A percentile compares a stretch with the other conserved stretches of the same genome.
phyloP scores from a whole-genome alignment of 92 coral and sea anemone species.

The Umimayanthus kanabou region DNA sequence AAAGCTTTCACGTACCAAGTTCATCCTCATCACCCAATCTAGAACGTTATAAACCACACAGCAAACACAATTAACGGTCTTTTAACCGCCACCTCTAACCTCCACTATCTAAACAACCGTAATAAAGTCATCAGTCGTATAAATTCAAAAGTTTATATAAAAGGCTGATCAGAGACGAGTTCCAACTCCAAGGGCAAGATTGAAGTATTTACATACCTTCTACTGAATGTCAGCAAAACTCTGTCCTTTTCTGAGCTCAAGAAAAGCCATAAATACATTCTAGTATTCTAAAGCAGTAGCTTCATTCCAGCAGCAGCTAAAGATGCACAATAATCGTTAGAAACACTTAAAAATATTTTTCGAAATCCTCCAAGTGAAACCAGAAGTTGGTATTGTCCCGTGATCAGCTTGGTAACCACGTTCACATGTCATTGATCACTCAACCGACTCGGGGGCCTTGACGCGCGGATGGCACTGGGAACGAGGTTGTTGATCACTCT shows the following conservation, averaged over 20 bases:
- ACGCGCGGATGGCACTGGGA: no score
- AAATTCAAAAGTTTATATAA: background rate
- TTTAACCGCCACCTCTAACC: no score
- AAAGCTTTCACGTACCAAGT: no score
- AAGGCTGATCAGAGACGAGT: no score
- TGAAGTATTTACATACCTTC: background rate
- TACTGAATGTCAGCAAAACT: background rate
- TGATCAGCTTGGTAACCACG: slow-evolving; percentile 30
- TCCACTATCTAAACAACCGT: no score
- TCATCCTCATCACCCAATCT: no score
- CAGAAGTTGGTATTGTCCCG: background rate
- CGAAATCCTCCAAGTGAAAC: no score
- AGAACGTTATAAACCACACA: no score
- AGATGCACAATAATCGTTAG: background rate
- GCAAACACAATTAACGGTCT: no score
- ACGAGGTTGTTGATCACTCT: background rate
- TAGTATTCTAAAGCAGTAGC: no score
- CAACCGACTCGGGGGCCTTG: no score
- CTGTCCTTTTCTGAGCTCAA: background rate
- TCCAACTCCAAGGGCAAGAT: background rate
- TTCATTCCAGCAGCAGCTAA: background rate
- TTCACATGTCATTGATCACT: background rate
- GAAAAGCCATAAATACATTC: background rate
- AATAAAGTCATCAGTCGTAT: background rate
- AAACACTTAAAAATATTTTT: no score